These are phyloP conservation scores for Threskiornis aethiopicus DNA, from an alignment of 2,797 vertebrate genomes.

Conservation along the genomic window DNA sequence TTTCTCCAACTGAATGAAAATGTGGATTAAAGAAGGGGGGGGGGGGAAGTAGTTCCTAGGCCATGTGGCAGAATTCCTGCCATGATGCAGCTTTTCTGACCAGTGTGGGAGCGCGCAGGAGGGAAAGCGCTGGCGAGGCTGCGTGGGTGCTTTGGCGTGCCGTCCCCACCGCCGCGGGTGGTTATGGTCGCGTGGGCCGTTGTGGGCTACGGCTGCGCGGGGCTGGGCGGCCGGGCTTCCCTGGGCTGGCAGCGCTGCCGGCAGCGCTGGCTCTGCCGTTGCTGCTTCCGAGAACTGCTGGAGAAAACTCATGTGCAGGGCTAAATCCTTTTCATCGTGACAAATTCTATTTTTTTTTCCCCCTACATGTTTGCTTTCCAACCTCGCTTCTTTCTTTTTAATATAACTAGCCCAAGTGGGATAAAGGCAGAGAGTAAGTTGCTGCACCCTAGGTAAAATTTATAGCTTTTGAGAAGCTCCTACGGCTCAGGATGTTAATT, in stretches of 20 bases:
- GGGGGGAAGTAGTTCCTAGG: rapidly evolving
- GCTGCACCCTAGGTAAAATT: background rate
- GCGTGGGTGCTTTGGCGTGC: rapidly evolving
- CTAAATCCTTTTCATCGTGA: background rate
- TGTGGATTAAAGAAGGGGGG: rapidly evolving
- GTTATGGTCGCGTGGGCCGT: rapidly evolving
- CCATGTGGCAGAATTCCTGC: background rate
- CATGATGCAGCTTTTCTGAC: background rate
- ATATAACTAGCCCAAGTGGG: background rate
- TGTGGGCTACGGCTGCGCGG: no score
- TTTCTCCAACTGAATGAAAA: background rate
- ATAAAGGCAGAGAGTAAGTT: background rate
- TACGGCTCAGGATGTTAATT: background rate
- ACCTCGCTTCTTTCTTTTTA: background rate
- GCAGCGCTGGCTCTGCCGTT: background rate
- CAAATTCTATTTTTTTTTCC: background rate
- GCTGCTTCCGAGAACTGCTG: background rate
- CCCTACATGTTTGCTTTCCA: background rate
- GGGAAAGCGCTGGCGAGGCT: background rate
- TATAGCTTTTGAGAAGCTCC: background rate
- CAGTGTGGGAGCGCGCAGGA: rapidly evolving
- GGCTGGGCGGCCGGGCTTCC: background rate
- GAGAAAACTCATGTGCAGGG: background rate
- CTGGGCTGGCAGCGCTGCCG: background rate
- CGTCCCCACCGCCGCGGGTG: rapidly evolving